Evolutionary conservation across 1,140 invertebrate genomes (phyloP).

Genomic region (Brachionus sp.): DNA sequence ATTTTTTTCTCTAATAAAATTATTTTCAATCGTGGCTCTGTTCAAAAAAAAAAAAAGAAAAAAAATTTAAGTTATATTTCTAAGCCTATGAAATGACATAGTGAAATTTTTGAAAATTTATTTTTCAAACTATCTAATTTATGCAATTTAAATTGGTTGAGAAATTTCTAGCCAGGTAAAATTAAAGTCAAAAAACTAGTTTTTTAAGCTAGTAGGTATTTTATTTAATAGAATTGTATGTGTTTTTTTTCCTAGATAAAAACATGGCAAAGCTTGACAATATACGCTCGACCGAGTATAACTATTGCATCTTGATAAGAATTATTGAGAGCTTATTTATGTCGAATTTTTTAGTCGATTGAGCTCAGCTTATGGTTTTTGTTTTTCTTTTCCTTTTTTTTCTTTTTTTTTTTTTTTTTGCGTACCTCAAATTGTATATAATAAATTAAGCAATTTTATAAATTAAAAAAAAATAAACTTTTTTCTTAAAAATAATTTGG

Average conservation of each 20-base stretch:
- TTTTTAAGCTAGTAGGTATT: not conserved
- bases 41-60: no score
- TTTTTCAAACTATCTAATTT: not conserved
- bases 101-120: not conserved
- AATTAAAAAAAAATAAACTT: not conserved
- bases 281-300: constrained; percentile 23
- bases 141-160: not conserved
- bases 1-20: not conserved
- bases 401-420: not conserved
- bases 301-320: constrained; percentile 26
- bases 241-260: not conserved
- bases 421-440: not conserved
- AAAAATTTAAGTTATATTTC: no score
- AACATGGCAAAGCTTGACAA: constrained; percentile 6
- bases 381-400: not conserved
- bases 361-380: constrained; percentile 2
- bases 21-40: not conserved
- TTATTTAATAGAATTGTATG: not conserved
- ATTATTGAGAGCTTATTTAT: constrained; percentile 30
- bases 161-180: not conserved
- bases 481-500: not conserved
- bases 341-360: constrained; percentile 31
- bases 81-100: not conserved
- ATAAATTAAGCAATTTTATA: not conserved
- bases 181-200: not conserved